Percentiles rank a stretch among this genome's conserved stretches.
These are phyloP conservation scores for Dryobotodes eremita DNA, from an alignment of 2,888 invertebrate species.

Conservation along the genomic window DNA sequence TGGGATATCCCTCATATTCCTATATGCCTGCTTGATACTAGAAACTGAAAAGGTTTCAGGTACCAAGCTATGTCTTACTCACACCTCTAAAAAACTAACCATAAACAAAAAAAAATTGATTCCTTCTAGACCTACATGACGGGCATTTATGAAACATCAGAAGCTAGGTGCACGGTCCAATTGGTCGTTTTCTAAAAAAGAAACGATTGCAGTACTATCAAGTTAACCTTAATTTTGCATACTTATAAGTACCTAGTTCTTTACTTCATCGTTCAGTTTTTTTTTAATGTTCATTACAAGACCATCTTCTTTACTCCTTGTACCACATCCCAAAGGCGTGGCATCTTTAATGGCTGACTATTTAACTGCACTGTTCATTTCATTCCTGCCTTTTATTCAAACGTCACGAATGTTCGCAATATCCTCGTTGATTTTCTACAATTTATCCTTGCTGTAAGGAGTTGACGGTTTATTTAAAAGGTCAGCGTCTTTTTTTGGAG, in stretches of 20 bases:
- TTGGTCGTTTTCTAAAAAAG: background rate
- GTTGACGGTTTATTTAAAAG: background rate
- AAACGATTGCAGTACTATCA: background rate
- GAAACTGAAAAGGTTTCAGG: background rate
- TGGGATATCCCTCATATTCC: background rate
- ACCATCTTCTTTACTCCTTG: constrained; percentile 4
- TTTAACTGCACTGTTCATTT: constrained; percentile 61
- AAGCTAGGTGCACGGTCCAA: background rate
- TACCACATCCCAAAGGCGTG: constrained; percentile 56
- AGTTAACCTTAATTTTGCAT: background rate
- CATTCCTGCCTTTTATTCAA: constrained; percentile 48
- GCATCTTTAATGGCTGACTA: constrained; percentile 55
- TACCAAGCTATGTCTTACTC: background rate
- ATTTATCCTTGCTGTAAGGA: constrained; percentile 15
- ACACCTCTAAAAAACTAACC: background rate
- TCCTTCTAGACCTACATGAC: background rate
- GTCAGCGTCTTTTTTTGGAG: background rate
- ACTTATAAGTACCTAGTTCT: background rate
- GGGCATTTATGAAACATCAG: background rate
- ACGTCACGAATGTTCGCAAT: constrained; percentile 38
- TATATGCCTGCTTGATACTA: background rate
- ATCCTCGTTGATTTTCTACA: constrained; percentile 46
- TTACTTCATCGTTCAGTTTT: background rate
- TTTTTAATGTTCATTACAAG: background rate
- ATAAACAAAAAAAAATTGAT: background rate